phyloP scores from a whole-genome alignment of 2,888 invertebrate species.

The Phortica okadai region DNA sequence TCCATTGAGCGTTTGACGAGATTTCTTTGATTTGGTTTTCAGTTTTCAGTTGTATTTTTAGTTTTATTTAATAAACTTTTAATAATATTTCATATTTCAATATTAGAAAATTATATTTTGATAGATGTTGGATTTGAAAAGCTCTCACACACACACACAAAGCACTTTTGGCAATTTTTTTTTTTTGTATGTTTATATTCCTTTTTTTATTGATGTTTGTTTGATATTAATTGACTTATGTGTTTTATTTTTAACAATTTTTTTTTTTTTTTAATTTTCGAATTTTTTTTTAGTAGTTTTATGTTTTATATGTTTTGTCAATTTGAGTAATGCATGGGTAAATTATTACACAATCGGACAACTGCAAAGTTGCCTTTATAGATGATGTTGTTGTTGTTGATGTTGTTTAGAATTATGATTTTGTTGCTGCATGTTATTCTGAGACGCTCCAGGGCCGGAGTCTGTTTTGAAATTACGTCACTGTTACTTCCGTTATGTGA shows the following conservation, averaged over 20 bases:
- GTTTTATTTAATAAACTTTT: no score
- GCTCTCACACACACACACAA: neutral
- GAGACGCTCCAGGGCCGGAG: neutral
- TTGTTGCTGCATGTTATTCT: neutral
- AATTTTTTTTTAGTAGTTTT: neutral
- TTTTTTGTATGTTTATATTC: neutral
- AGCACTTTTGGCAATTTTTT: neutral
- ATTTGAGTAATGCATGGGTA: neutral
- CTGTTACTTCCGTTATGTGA: conserved; percentile 11
- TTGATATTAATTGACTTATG: neutral
- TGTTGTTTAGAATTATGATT: neutral
- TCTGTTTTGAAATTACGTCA: conserved; percentile 25
- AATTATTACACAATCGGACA: conserved; percentile 18
- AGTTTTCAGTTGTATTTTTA: no score
- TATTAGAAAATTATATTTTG: neutral
- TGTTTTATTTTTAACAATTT: neutral
- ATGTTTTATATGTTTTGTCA: neutral
- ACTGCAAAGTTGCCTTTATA: neutral
- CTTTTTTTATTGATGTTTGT: neutral
- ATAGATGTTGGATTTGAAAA: neutral
- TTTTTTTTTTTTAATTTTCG: neutral
- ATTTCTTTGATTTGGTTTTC: no score
- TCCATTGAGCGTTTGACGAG: neutral
- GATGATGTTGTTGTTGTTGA: neutral
- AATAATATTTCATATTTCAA: no score